These are phyloP conservation scores for Byasa hedistus DNA, from an alignment of 2,888 invertebrate species.

Conservation along the genomic window DNA sequence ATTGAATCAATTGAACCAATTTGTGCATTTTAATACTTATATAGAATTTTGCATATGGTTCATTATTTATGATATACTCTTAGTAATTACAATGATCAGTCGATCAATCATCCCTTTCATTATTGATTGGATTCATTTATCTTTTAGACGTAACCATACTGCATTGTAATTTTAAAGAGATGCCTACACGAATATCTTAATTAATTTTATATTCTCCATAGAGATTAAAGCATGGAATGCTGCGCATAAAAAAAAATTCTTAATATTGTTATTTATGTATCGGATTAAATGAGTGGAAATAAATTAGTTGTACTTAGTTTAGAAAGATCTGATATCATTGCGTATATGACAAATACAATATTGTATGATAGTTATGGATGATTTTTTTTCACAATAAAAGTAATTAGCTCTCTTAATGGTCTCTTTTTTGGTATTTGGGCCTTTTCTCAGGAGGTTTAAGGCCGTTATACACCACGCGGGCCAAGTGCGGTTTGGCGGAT, in stretches of 20 bases:
- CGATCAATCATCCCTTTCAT: neutral
- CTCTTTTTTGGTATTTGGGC: too few species aligned
- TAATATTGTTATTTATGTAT: neutral
- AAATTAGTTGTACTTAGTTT: conserved; percentile 19
- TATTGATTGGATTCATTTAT: neutral
- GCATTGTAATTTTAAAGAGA: conserved; percentile 2
- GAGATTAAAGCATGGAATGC: conserved; percentile 52
- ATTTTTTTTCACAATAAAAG: too few species aligned
- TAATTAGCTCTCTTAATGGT: too few species aligned
- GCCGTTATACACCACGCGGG: too few species aligned
- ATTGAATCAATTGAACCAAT: neutral
- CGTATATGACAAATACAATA: conserved; percentile 33
- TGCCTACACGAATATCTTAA: conserved; percentile 41
- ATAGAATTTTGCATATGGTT: neutral
- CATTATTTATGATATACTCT: neutral
- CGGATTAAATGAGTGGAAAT: neutral
- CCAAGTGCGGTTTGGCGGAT: too few species aligned
- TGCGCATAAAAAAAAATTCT: conserved; percentile 30
- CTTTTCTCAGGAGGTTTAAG: too few species aligned
- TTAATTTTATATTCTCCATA: conserved; percentile 47
- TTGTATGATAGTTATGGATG: neutral
- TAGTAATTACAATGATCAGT: neutral
- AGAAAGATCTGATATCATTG: conserved; percentile 39
- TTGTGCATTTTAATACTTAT: neutral
- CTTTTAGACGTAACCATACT: neutral